Base-by-base conservation (phyloP, 2,113 vertebrate species). In the Parotia lawesii region DNA sequence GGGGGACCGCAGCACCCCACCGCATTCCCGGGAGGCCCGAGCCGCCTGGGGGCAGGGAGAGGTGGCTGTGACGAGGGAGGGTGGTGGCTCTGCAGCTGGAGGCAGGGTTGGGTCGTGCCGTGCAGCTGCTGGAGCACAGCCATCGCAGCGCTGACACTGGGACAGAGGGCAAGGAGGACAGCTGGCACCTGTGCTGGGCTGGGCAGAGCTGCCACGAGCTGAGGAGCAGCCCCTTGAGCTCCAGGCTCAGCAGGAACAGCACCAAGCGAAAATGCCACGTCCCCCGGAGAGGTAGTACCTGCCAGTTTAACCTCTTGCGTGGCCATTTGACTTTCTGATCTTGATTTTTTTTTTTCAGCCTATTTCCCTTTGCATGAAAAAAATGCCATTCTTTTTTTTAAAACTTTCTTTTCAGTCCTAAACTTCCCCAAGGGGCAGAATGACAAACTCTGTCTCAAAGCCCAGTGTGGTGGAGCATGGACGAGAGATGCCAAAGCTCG, bases 11-110 rank as follows among this genome's bases (percentile, higher is more conserved):
- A 85, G 56, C 24, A 44, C n/a, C 47, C 6, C 0, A 1, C 22
- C 27, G 74, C 11, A 0, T 60, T 90, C n/a, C n/a, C 10, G 3
- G 2, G 2, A 28, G 54, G 4, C 5, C 3, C 2, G 38, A 65
- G 47, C 19, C 12, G 2, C 20, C 58, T 11, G 50, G 0, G 7
- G 37, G 42, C 27, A 42, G 71, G 47, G 40, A 82, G 42, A 3
- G 4, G 45, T 3, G 40, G 50, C 78, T 15, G n/a, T 44, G 73
- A 24, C 0, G 0, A 57, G 48, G 28, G 8, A 37, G 67, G 62
- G 44, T 12, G 61, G 16, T 89, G 87, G 61, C 72, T 54, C 66
- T 20, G 54, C 40, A 48, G 85, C 58, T 11, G 6, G 53, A 83
- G 86, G 51, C 18, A 84, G 76, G 64, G 40, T 38, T 87, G 57